phyloP scores from a whole-genome alignment of 2,888 invertebrate genomes.

The Xanthorhoe spadicearia region DNA sequence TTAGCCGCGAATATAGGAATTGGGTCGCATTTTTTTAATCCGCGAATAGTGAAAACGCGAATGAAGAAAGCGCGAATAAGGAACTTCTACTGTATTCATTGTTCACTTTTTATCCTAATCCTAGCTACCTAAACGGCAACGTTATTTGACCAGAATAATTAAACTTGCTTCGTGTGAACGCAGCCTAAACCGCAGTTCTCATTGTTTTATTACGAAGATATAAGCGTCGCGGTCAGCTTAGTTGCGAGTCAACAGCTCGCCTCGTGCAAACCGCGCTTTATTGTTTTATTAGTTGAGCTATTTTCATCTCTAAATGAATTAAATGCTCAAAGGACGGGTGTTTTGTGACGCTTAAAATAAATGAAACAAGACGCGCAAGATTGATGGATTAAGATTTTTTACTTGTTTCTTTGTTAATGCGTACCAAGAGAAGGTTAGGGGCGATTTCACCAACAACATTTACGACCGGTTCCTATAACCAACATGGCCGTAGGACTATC shows the following conservation, averaged over 20 bases:
- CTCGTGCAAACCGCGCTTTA: slow-evolving; percentile 18
- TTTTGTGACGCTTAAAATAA: neutral
- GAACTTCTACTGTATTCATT: too few relatives aligned
- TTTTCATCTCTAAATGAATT: slow-evolving; percentile 4
- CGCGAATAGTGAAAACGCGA: too few relatives aligned
- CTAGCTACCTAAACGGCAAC: neutral
- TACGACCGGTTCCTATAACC: too few relatives aligned
- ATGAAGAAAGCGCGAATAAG: too few relatives aligned
- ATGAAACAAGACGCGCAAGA: too few relatives aligned
- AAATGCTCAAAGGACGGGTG: neutral
- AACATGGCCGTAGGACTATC: too few relatives aligned
- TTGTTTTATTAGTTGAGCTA: slow-evolving; percentile 19
- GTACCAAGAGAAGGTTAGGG: too few relatives aligned
- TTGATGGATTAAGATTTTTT: too few relatives aligned
- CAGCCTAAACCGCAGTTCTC: slow-evolving; percentile 15
- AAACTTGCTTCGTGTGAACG: slow-evolving; percentile 16
- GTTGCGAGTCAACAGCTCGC: slow-evolving; percentile 21
- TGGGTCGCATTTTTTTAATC: too few relatives aligned
- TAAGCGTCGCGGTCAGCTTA: slow-evolving; percentile 25
- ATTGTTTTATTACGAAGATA: slow-evolving; percentile 29
- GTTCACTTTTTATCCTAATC: neutral
- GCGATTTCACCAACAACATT: too few relatives aligned
- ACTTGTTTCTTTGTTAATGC: too few relatives aligned
- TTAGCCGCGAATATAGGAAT: too few relatives aligned
- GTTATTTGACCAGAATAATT: neutral